Evolutionary conservation across 1,140 invertebrate genomes (phyloP), one percentile per base, ranked within the genome.

Genomic region (Chironomus striatipennis): DNA sequence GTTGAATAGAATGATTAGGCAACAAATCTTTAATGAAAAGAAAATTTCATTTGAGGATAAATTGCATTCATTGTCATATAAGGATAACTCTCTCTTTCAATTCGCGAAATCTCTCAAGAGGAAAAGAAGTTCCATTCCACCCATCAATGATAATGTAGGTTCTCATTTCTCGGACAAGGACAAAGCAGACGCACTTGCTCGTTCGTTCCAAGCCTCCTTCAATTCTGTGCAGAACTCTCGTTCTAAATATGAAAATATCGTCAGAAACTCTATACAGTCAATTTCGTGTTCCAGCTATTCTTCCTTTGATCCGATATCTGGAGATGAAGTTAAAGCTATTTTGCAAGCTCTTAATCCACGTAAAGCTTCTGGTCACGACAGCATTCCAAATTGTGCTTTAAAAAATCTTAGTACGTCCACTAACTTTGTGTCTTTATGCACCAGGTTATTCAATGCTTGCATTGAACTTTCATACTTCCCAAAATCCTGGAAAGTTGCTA

Each of bases 401-500:
- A 47, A 47, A 47, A 47, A 8, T n/a, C n/a, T n/a, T n/a, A n/a
- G n/a, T n/a, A n/a, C n/a, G n/a, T n/a, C 43, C 15, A 47, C 43
- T 15, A 47, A 47, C 9, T 12, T 47, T 15, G 2, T 15, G 9
- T 12, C 43, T 80, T n/a, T n/a, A n/a, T n/a, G n/a, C n/a, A n/a
- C n/a, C n/a, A n/a, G n/a, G n/a, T n/a, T n/a, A n/a, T n/a, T n/a
- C n/a, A n/a, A n/a, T n/a, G n/a, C n/a, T n/a, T n/a, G n/a, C n/a
- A n/a, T n/a, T n/a, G n/a, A n/a, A n/a, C n/a, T n/a, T n/a, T n/a
- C n/a, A n/a, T n/a, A n/a, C n/a, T n/a, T n/a, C n/a, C n/a, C n/a
- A n/a, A n/a, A n/a, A n/a, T n/a, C n/a, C n/a, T n/a, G n/a, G n/a
- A n/a, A n/a, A n/a, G n/a, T n/a, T n/a, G n/a, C n/a, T n/a, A n/a